Conservation (phyloP, 1,140 invertebrate species). For the Patella vulgata region DNA sequence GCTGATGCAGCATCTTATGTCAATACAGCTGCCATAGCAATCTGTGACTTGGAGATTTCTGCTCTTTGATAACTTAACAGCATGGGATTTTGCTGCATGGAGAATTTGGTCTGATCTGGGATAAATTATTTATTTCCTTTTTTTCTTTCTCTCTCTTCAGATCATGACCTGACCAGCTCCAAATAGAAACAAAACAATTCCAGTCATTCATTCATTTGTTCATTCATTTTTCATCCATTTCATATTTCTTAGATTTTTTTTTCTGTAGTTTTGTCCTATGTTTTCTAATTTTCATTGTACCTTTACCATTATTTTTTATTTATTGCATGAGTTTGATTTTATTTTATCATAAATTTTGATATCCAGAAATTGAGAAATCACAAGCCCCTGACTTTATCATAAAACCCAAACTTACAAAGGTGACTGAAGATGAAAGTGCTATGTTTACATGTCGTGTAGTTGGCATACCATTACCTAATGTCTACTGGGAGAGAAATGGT, state of each 20-base stretch:
- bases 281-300: slow-evolving; percentile 8
- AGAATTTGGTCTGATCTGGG: too few species aligned
- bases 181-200: slow-evolving; percentile 2
- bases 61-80: too few species aligned
- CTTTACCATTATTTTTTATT: slow-evolving; percentile 18
- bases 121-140: too few species aligned
- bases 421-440: slow-evolving; percentile 26
- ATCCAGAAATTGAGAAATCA: slow-evolving; percentile 39
- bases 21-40: too few species aligned
- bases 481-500: slow-evolving; percentile 87
- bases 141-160: slow-evolving; percentile 34
- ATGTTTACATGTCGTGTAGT: slow-evolving; percentile 70
- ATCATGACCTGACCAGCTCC: slow-evolving; percentile 30
- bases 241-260: slow-evolving; percentile 15
- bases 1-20: too few species aligned
- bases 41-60: too few species aligned
- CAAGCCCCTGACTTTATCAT: slow-evolving; percentile 40
- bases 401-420: slow-evolving; percentile 21
- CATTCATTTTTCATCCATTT: slow-evolving; percentile 21
- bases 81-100: too few species aligned
- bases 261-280: slow-evolving; percentile 22
- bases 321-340: slow-evolving; percentile 17
- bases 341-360: not conserved
- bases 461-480: slow-evolving; percentile 89
- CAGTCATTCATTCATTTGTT: slow-evolving; percentile 12